phyloP scores from a whole-genome alignment of 2,797 vertebrate species.

The Pseudochromis fuscus region DNA sequence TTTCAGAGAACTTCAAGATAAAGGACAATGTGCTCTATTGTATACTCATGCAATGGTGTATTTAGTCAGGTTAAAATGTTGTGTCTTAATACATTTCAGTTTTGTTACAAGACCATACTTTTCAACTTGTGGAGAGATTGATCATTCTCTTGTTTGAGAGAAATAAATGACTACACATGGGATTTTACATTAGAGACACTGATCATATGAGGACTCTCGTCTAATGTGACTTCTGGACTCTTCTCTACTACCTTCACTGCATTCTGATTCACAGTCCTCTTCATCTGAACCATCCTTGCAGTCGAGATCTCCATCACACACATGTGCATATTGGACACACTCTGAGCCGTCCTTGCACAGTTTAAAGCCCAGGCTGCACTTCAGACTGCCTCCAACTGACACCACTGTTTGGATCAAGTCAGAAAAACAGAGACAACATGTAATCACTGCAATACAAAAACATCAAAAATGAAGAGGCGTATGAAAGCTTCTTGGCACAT shows the following conservation, averaged over 20 bases:
- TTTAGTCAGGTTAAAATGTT: not conserved
- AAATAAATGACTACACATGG: not conserved
- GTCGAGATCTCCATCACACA: constrained; percentile 89
- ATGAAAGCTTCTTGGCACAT: not conserved
- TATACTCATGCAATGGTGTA: not conserved
- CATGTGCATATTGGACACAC: constrained; percentile 80
- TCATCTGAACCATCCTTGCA: constrained; percentile 90
- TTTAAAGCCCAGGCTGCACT: constrained; percentile 73
- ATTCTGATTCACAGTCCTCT: constrained; percentile 79
- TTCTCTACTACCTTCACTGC: constrained; percentile 69
- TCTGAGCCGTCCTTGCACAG: constrained; percentile 82
- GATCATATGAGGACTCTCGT: not conserved
- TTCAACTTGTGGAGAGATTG: no score
- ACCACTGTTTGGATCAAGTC: constrained; percentile 20
- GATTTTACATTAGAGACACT: not conserved
- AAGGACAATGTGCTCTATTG: not conserved
- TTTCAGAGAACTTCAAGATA: no score
- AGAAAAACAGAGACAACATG: not conserved
- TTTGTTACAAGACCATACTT: no score
- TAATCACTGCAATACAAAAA: not conserved
- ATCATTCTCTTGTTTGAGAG: not conserved
- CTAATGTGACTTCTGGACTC: not conserved
- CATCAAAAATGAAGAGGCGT: not conserved
- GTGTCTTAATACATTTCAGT: not conserved
- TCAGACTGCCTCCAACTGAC: constrained; percentile 56